These are phyloP conservation scores for Pogonophryne albipinna DNA, from an alignment of 2,797 vertebrate species.

Conservation along the genomic window DNA sequence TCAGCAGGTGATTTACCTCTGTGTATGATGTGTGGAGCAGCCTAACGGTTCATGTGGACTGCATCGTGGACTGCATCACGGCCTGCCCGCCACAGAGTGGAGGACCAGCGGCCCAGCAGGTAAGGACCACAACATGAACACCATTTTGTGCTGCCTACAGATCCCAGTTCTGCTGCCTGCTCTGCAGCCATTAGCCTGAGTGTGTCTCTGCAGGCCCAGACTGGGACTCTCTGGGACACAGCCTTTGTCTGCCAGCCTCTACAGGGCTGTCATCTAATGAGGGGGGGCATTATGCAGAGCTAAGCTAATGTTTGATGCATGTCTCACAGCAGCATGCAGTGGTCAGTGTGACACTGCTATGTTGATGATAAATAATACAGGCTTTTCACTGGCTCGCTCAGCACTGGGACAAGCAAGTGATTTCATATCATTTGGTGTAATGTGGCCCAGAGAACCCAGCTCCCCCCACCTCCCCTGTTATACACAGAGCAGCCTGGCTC, in stretches of 20 bases:
- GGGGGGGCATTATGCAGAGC: constrained; percentile 8
- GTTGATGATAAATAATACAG: constrained; percentile 19
- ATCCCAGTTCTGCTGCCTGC: constrained; percentile 12
- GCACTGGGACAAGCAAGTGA: constrained; percentile 12
- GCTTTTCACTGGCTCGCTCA: constrained; percentile 11
- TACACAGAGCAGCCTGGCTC: neutral
- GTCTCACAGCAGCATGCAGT: constrained; percentile 22
- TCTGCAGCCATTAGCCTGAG: constrained; percentile 3
- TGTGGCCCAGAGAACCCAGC: constrained; percentile 18
- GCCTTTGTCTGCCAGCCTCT: constrained; percentile 34
- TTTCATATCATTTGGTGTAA: constrained; percentile 18
- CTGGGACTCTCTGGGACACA: neutral
- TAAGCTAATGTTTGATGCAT: constrained; percentile 11
- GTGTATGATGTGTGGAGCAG: neutral
- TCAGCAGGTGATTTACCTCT: too few species aligned
- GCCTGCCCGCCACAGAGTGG: constrained; percentile 67
- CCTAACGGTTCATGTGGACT: constrained; percentile 57
- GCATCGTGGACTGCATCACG: constrained; percentile 53
- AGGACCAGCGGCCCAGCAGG: constrained; percentile 77
- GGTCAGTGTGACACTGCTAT: constrained; percentile 1
- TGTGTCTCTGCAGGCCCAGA: constrained; percentile 40
- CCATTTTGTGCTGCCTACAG: constrained; percentile 49
- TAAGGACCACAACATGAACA: constrained; percentile 63
- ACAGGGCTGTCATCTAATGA: neutral
- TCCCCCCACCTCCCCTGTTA: neutral